Conservation (phyloP, 1,140 invertebrate genomes). For the Sesamia nonagrioides region DNA sequence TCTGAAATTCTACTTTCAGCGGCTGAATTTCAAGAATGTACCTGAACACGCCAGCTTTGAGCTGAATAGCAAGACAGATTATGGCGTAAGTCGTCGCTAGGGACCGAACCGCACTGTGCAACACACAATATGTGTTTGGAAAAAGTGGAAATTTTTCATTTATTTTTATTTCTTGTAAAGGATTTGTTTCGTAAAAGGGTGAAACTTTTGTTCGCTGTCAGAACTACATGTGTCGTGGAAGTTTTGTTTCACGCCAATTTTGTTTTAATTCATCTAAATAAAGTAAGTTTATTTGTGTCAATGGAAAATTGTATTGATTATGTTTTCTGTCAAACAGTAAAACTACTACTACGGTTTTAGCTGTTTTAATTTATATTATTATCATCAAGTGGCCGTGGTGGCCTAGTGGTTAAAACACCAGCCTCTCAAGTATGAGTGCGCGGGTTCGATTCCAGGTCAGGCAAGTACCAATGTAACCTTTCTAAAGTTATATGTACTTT, state of each 20-base stretch:
- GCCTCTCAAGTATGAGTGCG: too few relatives aligned
- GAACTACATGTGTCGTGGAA: neutral
- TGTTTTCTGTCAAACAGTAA: too few relatives aligned
- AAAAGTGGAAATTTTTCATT: conserved; percentile 17
- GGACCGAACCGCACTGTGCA: conserved; percentile 46
- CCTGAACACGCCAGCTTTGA: conserved; percentile 48
- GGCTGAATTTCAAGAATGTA: conserved; percentile 53
- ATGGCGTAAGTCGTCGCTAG: conserved; percentile 53
- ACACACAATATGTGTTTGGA: neutral
- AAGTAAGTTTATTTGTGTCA: too few relatives aligned
- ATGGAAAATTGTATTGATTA: too few relatives aligned
- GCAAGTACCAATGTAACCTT: too few relatives aligned
- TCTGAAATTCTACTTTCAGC: conserved; percentile 47
- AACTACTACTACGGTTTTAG: too few relatives aligned
- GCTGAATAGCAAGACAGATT: conserved; percentile 56
- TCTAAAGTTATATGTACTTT: too few relatives aligned
- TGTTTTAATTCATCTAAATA: neutral
- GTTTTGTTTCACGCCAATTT: neutral
- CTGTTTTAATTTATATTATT: too few relatives aligned
- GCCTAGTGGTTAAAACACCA: too few relatives aligned
- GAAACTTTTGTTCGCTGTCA: neutral
- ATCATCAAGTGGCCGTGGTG: too few relatives aligned
- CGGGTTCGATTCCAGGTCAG: too few relatives aligned
- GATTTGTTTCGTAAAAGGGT: neutral
- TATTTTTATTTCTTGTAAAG: neutral